phyloP scores from a whole-genome alignment of 2,797 vertebrate genomes.

The Notolabrus celidotus region DNA sequence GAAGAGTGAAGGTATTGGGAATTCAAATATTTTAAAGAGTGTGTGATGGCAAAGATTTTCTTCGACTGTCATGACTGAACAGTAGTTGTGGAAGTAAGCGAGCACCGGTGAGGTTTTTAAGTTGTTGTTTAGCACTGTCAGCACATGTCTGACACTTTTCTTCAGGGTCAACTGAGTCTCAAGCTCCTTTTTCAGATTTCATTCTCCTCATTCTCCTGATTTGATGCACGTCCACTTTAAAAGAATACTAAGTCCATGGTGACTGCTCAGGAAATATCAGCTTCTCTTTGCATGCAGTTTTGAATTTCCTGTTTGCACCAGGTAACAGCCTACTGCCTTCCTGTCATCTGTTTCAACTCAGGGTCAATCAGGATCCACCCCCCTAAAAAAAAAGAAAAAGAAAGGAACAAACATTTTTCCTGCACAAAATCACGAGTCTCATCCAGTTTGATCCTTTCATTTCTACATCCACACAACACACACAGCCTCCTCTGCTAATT shows the following conservation, averaged over 20 bases:
- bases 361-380: slow-evolving; percentile 14
- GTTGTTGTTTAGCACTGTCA: no score
- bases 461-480: slow-evolving; percentile 25
- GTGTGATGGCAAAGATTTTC: no score
- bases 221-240: not conserved
- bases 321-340: slow-evolving; percentile 36
- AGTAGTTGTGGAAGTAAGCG: no score
- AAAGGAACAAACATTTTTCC: not conserved
- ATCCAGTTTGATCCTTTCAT: not conserved
- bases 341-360: slow-evolving; percentile 40
- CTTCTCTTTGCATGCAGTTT: slow-evolving; percentile 15
- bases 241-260: not conserved
- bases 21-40: no score
- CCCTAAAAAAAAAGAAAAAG: not conserved
- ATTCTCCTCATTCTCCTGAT: not conserved
- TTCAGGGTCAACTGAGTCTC: no score
- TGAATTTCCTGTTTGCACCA: slow-evolving; percentile 43
- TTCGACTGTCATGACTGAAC: no score
- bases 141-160: no score
- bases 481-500: not conserved
- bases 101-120: no score
- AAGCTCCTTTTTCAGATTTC: no score
- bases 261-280: slow-evolving; percentile 19
- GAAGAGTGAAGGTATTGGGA: no score
- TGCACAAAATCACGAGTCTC: not conserved